Evolutionary conservation across 92 coral and sea anemone species (phyloP).

Genomic region (Actinernus sp.): DNA sequence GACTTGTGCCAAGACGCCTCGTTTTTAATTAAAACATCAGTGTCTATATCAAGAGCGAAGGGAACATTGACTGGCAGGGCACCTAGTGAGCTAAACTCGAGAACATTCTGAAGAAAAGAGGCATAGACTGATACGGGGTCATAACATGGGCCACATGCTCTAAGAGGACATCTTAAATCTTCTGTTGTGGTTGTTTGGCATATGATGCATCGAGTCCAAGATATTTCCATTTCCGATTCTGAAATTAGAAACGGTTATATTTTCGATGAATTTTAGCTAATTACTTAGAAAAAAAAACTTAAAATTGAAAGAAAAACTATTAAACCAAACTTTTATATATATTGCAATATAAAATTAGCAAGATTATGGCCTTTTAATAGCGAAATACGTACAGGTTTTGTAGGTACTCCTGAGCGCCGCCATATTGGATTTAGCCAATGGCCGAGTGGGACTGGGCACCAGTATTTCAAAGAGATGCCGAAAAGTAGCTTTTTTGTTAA

Average conservation of each 20-base stretch:
- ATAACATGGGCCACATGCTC: constrained; percentile 31
- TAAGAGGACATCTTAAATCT: constrained; percentile 64
- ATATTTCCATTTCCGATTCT: constrained; percentile 18
- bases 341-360: too few relatives aligned
- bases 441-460: constrained; percentile 34
- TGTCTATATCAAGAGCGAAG: constrained; percentile 28
- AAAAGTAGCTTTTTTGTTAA: background rate
- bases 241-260: constrained; percentile 6
- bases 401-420: too few relatives aligned
- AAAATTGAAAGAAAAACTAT: too few relatives aligned
- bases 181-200: constrained; percentile 56
- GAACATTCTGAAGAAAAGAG: constrained; percentile 53
- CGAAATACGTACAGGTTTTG: too few relatives aligned
- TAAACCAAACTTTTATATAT: too few relatives aligned
- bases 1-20: constrained; percentile 83
- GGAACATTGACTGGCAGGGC: constrained; percentile 48
- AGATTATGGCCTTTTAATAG: too few relatives aligned
- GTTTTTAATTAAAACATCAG: constrained; percentile 57
- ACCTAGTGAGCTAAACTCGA: constrained; percentile 37
- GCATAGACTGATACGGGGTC: constrained; percentile 47
- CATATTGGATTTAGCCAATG: constrained; percentile 20
- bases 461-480: constrained; percentile 19
- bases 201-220: constrained; percentile 56
- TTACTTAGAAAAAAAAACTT: too few relatives aligned
- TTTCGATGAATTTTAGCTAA: constrained; percentile 15